phyloP scores from a whole-genome alignment of 23 tunicate genomes.

The Phallusia fumigata region DNA sequence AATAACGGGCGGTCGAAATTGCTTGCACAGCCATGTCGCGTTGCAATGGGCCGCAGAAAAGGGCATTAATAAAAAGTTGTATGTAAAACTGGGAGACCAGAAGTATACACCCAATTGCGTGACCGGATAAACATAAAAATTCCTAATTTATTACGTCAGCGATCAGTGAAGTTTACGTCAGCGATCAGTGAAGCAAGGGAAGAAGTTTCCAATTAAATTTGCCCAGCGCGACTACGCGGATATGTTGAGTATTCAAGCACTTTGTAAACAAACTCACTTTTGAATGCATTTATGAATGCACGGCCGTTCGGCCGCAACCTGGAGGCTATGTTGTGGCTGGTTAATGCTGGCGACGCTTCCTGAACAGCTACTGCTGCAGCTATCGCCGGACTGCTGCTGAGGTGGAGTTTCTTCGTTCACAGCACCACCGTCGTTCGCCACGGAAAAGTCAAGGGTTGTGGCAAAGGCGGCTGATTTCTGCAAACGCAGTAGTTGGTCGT shows the following conservation, averaged over 20 bases:
- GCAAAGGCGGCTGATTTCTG: constrained; percentile 80
- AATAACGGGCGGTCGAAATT: too few species aligned
- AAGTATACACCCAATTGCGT: too few species aligned
- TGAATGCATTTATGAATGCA: constrained; percentile 10
- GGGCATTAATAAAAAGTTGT: too few species aligned
- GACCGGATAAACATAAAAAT: too few species aligned
- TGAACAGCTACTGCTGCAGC: constrained; percentile 21
- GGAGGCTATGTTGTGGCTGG: not conserved
- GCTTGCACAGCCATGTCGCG: too few species aligned
- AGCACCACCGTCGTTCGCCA: not conserved
- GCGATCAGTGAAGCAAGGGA: too few species aligned
- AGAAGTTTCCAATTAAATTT: too few species aligned
- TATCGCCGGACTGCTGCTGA: not conserved
- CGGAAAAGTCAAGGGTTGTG: constrained; percentile 21
- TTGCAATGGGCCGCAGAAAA: too few species aligned
- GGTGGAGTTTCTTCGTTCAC: not conserved
- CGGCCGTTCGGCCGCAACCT: not conserved
- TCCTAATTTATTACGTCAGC: too few species aligned
- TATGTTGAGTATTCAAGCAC: not conserved
- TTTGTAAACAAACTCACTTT: not conserved
- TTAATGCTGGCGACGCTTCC: constrained; percentile 34
- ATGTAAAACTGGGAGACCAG: too few species aligned
- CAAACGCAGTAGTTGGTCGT: constrained; percentile 89
- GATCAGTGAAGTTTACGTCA: too few species aligned
- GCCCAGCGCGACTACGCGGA: too few species aligned